A percentile compares a stretch with the other conserved stretches of the same genome.
phyloP scores from a whole-genome alignment of 2,888 invertebrate genomes.

The Drosophila engyochracea region DNA sequence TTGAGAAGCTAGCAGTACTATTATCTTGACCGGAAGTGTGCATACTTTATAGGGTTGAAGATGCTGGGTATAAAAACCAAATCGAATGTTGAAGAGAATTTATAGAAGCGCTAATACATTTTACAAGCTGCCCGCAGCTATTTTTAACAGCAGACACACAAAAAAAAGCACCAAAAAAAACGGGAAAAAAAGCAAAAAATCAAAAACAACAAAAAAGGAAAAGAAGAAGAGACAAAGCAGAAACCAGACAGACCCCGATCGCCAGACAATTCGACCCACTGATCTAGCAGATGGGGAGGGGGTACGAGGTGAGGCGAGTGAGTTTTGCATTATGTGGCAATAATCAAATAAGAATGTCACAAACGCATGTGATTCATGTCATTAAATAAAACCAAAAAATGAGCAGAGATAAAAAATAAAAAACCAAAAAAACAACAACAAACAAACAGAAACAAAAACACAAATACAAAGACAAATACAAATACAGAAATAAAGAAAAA shows the following conservation, averaged over 20 bases:
- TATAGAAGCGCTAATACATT: constrained; percentile 68
- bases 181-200: constrained; percentile 2
- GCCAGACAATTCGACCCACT: constrained; percentile 61
- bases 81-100: constrained; percentile 38
- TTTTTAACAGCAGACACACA: constrained; percentile 63
- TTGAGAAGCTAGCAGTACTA: not conserved
- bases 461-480: constrained; percentile 46
- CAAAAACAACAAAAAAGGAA: not conserved
- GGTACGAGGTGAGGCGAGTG: not conserved
- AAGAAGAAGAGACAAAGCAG: constrained; percentile 11
- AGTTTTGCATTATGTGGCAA: constrained; percentile 34
- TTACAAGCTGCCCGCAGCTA: constrained; percentile 50
- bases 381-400: constrained; percentile 62
- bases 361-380: constrained; percentile 70
- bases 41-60: too few relatives aligned
- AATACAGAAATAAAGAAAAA: constrained; percentile 23
- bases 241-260: constrained; percentile 32
- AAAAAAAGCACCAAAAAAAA: constrained; percentile 42
- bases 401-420: constrained; percentile 48
- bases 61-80: constrained; percentile 25
- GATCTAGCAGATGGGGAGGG: constrained; percentile 22
- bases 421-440: constrained; percentile 25
- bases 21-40: not conserved
- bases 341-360: constrained; percentile 62
- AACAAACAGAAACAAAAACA: constrained; percentile 47